Base-by-base conservation (phyloP, 2,797 vertebrate genomes). In the Pristis pectinata region DNA sequence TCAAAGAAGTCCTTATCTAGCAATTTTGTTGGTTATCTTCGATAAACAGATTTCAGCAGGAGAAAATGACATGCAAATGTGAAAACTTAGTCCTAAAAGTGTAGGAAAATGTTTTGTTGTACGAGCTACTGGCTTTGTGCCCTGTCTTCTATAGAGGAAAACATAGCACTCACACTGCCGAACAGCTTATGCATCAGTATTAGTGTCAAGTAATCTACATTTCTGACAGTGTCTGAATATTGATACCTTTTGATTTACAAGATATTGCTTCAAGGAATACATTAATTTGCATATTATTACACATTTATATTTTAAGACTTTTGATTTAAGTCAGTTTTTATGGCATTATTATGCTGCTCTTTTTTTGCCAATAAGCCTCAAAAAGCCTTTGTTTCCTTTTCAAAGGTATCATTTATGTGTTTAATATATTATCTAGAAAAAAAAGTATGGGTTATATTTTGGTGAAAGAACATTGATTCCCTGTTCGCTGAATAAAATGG, bases 181-280 rank as follows among this genome's bases (percentile, higher is more conserved):
- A 91, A 91, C 19, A 41, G n/a, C 53, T 34, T 37, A 89, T 89
- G 61, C 56, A 37, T 89, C 34, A 37, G 64, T 41, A 91, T 91
- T 34, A 64, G 59, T 61, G 34, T 89, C 34, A 89, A 17, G 34
- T 37, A 91, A 91, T 91, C 61, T 91, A 61, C 87, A 67, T 91
- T 91, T 91, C 87, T 64, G 87, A 67, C 59, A 91, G 87, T 41
- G 87, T 91, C 61, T 91, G 61, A 64, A 91, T 91, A 67, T 91
- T 91, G 87, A 91, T 89, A 89, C 34, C 85, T 56, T 89, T 89
- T 89, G 85, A 87, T 91, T 91, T 91, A 91, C 87, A 91, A 67
- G 87, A 67, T 91, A 91, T 67, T 91, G n/a, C 61, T 91, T 67
- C 83, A 87, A 87, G 87, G 61, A 91, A 91, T 67, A 91, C 61